Evolutionary conservation across 2,888 invertebrate species (phyloP), one percentile per base, ranked within the genome.

Genomic region (Cantharis flavilabris): DNA sequence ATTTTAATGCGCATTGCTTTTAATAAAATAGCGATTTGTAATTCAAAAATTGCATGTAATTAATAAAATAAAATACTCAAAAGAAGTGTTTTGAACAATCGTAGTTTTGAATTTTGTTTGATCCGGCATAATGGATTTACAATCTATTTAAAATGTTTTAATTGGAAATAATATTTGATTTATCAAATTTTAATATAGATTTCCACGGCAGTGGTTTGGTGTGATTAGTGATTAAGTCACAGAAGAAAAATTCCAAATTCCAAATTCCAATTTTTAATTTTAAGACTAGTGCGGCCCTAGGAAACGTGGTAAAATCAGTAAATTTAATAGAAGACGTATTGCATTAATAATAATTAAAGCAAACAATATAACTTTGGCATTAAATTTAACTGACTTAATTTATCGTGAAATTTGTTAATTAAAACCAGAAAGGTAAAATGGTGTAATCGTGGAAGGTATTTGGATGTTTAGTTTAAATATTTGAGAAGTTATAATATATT

Each of bases 341-440:
- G 49, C 49, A 49, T 49, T 49, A 49, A 49, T 49, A 49, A 49
- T 49, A 49, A 49, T 49, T 49, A 49, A 49, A 49, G 49, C 49
- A 49, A 49, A 49, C 49, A 49, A 49, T 49, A 49, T 49, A 49
- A 49, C 49, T 49, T 49, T 49, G 49, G 49, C n/a, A 49, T 49
- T 49, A 49, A 49, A 49, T 49, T 49, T 49, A 49, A 49, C 49
- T 49, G 49, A 49, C 49, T 49, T 49, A 49, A 49, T 49, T 49
- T 49, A 49, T 49, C 49, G n/a, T 49, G 49, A 49, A 49, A 49
- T 49, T 49, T 49, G 49, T 49, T 49, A 49, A 49, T 49, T 49
- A 49, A 49, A 49, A 71, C 64, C 30, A 64, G 71, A 71, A 71
- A 71, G 64, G 64, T 64, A 71, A 71, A 64, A 71, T 64, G 49